Evolutionary conservation across 1,140 invertebrate genomes (phyloP), one percentile per base, ranked within the genome.

Genomic region (Meteorus sp.): DNA sequence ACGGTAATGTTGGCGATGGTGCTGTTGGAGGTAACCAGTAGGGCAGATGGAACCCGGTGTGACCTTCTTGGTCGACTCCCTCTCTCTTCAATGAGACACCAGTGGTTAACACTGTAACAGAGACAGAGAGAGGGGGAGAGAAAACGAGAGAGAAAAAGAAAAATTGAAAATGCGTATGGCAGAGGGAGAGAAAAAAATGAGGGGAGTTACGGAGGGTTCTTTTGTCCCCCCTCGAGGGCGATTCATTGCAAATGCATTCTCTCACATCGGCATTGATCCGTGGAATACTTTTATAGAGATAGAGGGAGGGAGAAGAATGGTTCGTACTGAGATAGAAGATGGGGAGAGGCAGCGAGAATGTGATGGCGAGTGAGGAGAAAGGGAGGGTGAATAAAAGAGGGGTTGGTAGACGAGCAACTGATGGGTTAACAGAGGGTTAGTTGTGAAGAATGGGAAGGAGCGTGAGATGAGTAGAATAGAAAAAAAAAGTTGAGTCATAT

Each of bases 81-180:
- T 73, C 73, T 76, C 72, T 73, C 71, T 71, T 68, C 62, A 75
- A 70, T 74, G 75, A 75, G 71, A 76, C 70, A 75, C 70, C 71
- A 73, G 67, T 73, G 72, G 68, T 73, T 71, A 75, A 76, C 72
- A 74, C 73, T 74, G 73, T 68, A 76, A 75, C 72, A 74, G 67
- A 73, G 70, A 74, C 67, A 70, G 69, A 68, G 63, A 63, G 66
- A 73, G 69, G 31, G 58, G 48, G 56, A 62, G 57, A 51, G 13
- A 64, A 60, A 62, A 44, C 44, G 56, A 62, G 63, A 60, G 45
- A 43, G 31, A 45, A 37, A 23, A 17, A 1, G 41, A 39, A 25
- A 31, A 23, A n/a, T 19, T 54, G 13, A 3, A 44, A 25, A 22
- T 41, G 39, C 22, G 19, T 17, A 23, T 5, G 23, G 45, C 17